Percentiles rank a stretch among this genome's conserved stretches.
These are phyloP conservation scores for Erpobdella octoculata DNA, from an alignment of 2,888 invertebrate genomes.

Conservation along the genomic window DNA sequence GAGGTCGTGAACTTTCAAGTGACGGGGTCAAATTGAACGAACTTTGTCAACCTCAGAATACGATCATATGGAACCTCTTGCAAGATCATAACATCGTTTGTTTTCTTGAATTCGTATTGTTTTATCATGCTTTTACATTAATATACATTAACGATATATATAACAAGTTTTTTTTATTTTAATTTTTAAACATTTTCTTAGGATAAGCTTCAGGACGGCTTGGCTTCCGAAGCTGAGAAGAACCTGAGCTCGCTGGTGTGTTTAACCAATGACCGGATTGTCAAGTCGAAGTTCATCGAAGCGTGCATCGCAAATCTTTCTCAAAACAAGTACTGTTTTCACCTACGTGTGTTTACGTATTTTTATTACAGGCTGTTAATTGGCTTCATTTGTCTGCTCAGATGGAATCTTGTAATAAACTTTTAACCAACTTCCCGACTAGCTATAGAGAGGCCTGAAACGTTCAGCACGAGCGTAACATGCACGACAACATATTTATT, in stretches of 20 bases:
- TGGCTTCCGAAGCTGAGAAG: constrained; percentile 87
- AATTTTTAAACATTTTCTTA: not conserved
- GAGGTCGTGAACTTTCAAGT: not conserved
- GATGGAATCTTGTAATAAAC: too few relatives aligned
- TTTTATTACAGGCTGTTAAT: too few relatives aligned
- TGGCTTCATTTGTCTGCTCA: too few relatives aligned
- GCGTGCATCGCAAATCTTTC: constrained; percentile 83
- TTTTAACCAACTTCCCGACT: too few relatives aligned
- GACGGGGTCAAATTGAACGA: constrained; percentile 39
- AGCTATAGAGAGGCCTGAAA: too few relatives aligned
- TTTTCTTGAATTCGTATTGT: too few relatives aligned
- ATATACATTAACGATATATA: not conserved
- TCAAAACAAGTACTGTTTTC: constrained; percentile 72
- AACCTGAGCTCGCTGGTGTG: constrained; percentile 79
- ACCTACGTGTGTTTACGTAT: too few relatives aligned
- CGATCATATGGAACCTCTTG: constrained; percentile 83
- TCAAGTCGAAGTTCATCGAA: constrained; percentile 87
- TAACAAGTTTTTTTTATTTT: not conserved
- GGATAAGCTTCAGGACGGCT: constrained; percentile 67
- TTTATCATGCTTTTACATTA: not conserved
- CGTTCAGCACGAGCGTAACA: too few relatives aligned
- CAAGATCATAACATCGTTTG: constrained; percentile 61
- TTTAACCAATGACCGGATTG: constrained; percentile 78
- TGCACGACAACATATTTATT: too few relatives aligned
- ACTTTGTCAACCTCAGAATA: constrained; percentile 83